Base-by-base conservation (phyloP, 2,113 vertebrate species). In the Scatophagus argus region DNA sequence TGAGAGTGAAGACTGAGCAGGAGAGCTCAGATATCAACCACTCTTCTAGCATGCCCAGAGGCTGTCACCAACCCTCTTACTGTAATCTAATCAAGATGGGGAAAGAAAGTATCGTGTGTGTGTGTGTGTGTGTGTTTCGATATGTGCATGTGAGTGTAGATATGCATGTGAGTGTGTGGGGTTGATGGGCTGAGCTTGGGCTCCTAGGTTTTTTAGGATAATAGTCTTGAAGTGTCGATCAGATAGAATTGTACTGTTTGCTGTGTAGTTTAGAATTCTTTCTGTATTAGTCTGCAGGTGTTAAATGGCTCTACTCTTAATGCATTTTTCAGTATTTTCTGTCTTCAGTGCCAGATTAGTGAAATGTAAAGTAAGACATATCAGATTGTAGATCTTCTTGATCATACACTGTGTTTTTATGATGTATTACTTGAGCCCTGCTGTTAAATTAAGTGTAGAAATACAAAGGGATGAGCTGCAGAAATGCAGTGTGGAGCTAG, bases 41-140 rank as follows among this genome's bases (percentile, higher is more conserved):
- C 90, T 93, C 90, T 82, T 92, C 87, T 52, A 82, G 92, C 91
- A 75, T 88, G 92, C 85, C 91, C 89, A 85, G 84, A 88, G 91
- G 93, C 93, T 93, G 93, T 94, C 93, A 93, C 90, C 93, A 91
- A 86, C 71, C 77, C 80, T 87, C 88, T 93, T 87, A 88, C 86
- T 93, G 93, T 94, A 93, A 95, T 94, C 93, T 93, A 92, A 93
- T 95, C 89, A 91, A 94, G 92, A 91, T 84, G 88, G 74, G 76
- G 90, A 65, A 72, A 77, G 82, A 89, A 79, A 86, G 70, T 82
- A 64, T 47, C 68, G 52, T 84, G 58, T 64, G 82, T 81, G 65
- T 86, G 58, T 64, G 82, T 81, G 65, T 86, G 74, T 85, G 67
- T 79, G 58, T 77, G 74, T 65, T 72, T 55, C 67, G 64, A 79